Conservation (phyloP, 2,113 vertebrate genomes). For the Salvelinus fontinalis region DNA sequence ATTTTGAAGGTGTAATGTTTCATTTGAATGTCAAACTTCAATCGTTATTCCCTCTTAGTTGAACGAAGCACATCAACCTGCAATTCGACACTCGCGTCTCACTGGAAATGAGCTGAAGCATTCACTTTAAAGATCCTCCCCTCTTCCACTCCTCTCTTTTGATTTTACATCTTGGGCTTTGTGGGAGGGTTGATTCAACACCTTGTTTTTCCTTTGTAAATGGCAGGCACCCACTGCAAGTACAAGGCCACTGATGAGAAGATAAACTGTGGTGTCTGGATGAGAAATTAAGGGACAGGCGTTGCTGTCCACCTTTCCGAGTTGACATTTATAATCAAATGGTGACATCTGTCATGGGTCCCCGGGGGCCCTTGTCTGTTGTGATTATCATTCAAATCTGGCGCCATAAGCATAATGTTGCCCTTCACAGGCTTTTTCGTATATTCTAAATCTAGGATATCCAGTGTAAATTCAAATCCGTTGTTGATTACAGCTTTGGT, state of each 20-base stretch:
- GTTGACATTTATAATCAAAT: slow-evolving; percentile 73
- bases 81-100: neutral
- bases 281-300: slow-evolving; percentile 46
- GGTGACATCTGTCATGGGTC: slow-evolving; percentile 72
- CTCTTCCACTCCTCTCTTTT: neutral
- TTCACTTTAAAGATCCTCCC: neutral
- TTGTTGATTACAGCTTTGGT: too few species aligned
- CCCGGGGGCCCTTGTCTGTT: slow-evolving; percentile 68
- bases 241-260: slow-evolving; percentile 54
- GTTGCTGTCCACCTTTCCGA: slow-evolving; percentile 37
- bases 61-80: neutral
- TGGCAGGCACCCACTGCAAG: slow-evolving; percentile 43
- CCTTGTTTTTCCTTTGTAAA: neutral
- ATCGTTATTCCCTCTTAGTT: neutral
- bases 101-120: neutral
- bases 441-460: neutral
- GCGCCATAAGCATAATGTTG: slow-evolving; percentile 65
- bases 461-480: neutral
- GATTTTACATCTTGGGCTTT: neutral
- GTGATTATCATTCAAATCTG: slow-evolving; percentile 61
- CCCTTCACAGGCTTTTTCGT: neutral
- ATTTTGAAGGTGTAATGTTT: neutral
- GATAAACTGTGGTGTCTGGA: slow-evolving; percentile 55
- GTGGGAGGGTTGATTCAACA: neutral
- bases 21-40: neutral